A percentile compares a stretch with the other conserved stretches of the same genome.
Conservation (phyloP, 2,888 invertebrate species). For the Drosophila robusta region DNA sequence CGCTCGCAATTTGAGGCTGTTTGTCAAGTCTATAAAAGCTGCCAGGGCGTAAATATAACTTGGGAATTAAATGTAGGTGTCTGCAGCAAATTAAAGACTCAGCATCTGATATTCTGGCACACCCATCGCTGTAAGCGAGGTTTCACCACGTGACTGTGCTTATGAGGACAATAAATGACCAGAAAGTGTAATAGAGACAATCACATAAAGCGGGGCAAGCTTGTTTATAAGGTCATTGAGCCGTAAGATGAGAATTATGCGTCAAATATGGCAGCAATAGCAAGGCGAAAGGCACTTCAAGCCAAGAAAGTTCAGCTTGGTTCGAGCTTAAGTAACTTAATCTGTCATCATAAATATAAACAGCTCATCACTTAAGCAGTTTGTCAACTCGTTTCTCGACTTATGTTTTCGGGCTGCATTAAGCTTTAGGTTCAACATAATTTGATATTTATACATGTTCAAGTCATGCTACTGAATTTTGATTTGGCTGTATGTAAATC, state of each 20-base stretch:
- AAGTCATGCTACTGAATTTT: slow-evolving; percentile 55
- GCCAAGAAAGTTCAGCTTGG: slow-evolving; percentile 32
- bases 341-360: slow-evolving; percentile 71
- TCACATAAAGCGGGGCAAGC: slow-evolving; percentile 32
- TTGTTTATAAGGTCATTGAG: slow-evolving; percentile 59
- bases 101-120: background rate
- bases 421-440: slow-evolving; percentile 69
- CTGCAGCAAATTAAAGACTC: slow-evolving; percentile 9
- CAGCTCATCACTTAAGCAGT: slow-evolving; percentile 64
- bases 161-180: slow-evolving; percentile 31
- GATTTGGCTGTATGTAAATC: slow-evolving; percentile 64
- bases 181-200: slow-evolving; percentile 66
- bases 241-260: slow-evolving; percentile 75
- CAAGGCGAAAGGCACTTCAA: slow-evolving; percentile 56
- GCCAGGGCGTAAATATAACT: slow-evolving; percentile 46
- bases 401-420: slow-evolving; percentile 22
- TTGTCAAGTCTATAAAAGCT: slow-evolving; percentile 33
- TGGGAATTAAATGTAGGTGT: slow-evolving; percentile 54
- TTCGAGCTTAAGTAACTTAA: slow-evolving; percentile 54
- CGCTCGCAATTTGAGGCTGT: background rate
- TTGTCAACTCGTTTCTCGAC: slow-evolving; percentile 3
- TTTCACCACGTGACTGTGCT: slow-evolving; percentile 6
- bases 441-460: slow-evolving; percentile 69
- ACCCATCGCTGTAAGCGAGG: slow-evolving; percentile 25
- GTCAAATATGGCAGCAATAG: slow-evolving; percentile 56